Base-by-base conservation (phyloP, 92 coral and sea anemone species). In the Umimayanthus chanpuru region DNA sequence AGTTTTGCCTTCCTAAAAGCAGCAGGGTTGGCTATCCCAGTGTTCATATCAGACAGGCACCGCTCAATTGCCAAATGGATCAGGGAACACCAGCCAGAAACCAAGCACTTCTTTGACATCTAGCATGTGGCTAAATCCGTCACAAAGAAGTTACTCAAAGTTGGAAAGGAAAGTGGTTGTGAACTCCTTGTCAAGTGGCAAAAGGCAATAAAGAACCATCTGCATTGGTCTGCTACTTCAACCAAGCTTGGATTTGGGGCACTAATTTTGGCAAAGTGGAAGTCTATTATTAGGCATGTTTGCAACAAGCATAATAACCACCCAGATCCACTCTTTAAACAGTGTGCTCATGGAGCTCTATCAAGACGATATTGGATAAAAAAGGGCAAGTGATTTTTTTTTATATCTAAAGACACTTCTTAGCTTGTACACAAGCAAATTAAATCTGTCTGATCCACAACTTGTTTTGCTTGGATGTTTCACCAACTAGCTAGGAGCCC, bases 131-230 rank as follows among this genome's bases (percentile, higher is more conserved):
- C 90, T 50, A 90, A 90, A 87, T 81, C 88, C 55, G 66, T 90
- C 50, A 81, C 83, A 55, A 86, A 90, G 76, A 86, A 86, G 77
- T 80, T 90, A 47, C 87, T 85, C 6, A 74, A 78, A 70, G 92
- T 67, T 80, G 90, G 94, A 80, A 92, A 92, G 43, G 89, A 91
- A 68, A 90, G 90, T 86, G 92, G 92, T 73, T 86, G 90, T 73
- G 92, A 80, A 90, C 76, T 85, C 74, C 76, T 90, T 80, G 49
- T 58, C 20, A 86, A 87, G 43, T 90, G 93, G 91, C 86, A 83
- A 82, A 91, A 88, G 74, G 86, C 88, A 32, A 82, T 91, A 87
- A 75, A 85, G 81, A 91, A 88, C 88, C 89, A 91, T 80, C 41
- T 88, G 40, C 76, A 91, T 30, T 91, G 91, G 89, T 87, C 85